phyloP scores from a whole-genome alignment of 2,888 invertebrate species.

The Tiliacea aurago region DNA sequence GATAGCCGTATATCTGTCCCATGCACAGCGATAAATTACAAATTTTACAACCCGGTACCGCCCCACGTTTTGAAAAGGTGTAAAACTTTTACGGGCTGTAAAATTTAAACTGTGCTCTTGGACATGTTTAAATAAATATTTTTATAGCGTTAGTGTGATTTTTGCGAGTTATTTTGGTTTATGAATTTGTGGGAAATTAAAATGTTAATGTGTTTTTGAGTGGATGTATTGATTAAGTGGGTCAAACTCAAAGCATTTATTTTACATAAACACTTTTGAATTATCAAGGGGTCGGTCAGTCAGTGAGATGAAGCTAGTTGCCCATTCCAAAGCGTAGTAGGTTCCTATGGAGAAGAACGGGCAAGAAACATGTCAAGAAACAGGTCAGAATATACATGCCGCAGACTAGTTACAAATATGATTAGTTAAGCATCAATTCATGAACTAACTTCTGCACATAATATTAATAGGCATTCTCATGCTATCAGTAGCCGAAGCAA shows the following conservation, averaged over 20 bases:
- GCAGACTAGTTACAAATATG: not conserved
- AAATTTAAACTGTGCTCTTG: slow-evolving; percentile 68
- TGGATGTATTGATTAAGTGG: not conserved
- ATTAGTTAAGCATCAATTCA: no score
- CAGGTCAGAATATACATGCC: not conserved
- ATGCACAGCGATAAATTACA: slow-evolving; percentile 79
- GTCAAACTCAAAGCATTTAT: not conserved
- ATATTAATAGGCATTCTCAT: no score
- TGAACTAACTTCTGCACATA: not conserved
- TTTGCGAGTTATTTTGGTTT: slow-evolving; percentile 12
- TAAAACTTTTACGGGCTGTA: slow-evolving; percentile 80
- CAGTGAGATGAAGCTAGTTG: no score
- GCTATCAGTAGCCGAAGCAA: no score
- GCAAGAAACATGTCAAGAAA: no score
- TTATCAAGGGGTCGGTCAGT: no score
- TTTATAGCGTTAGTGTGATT: slow-evolving; percentile 13
- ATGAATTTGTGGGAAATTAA: not conserved
- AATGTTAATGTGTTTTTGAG: not conserved
- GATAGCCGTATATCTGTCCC: slow-evolving; percentile 64
- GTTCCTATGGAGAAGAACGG: no score
- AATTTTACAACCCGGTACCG: slow-evolving; percentile 76
- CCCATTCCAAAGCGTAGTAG: no score
- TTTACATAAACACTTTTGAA: no score
- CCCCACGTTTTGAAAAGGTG: slow-evolving; percentile 75
- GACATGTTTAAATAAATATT: slow-evolving; percentile 46